Conservation (phyloP, 92 coral and sea anemone species). For the Nematostella vectensis region DNA sequence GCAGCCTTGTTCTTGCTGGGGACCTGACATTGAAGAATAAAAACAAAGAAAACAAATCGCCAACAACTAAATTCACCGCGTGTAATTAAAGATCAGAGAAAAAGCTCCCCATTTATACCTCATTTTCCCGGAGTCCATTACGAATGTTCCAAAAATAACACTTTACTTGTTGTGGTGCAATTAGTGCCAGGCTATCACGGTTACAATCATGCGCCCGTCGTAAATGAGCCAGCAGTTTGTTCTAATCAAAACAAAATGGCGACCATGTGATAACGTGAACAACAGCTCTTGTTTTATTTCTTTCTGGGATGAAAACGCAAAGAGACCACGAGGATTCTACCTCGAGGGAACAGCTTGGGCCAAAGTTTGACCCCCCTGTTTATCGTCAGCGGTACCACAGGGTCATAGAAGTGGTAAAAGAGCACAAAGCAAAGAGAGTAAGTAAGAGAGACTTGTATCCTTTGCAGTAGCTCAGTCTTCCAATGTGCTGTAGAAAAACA, state of each 20-base stretch:
- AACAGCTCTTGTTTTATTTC: too few relatives aligned
- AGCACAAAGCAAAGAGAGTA: slow-evolving; percentile 81
- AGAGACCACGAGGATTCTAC: neutral
- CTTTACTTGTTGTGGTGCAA: slow-evolving; percentile 28
- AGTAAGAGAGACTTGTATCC: neutral
- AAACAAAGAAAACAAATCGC: neutral
- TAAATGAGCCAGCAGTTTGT: neutral
- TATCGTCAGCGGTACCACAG: slow-evolving; percentile 80
- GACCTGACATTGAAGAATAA: slow-evolving; percentile 12
- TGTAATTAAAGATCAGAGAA: neutral
- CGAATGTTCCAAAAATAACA: slow-evolving; percentile 16
- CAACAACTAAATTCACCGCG: neutral
- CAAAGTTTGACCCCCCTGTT: slow-evolving; percentile 86
- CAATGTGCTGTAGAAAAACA: too few relatives aligned
- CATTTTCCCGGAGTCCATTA: neutral
- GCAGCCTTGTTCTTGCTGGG: neutral
- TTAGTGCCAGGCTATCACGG: neutral
- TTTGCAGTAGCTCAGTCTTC: too few relatives aligned
- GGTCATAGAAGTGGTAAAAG: slow-evolving; percentile 62
- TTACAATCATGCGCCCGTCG: neutral
- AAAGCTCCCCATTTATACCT: slow-evolving; percentile 10
- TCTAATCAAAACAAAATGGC: neutral
- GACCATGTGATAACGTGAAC: neutral
- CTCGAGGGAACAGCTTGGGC: slow-evolving; percentile 15
- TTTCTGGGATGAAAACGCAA: too few relatives aligned